phyloP scores from a whole-genome alignment of 2,797 vertebrate genomes.

The Helostoma temminkii region DNA sequence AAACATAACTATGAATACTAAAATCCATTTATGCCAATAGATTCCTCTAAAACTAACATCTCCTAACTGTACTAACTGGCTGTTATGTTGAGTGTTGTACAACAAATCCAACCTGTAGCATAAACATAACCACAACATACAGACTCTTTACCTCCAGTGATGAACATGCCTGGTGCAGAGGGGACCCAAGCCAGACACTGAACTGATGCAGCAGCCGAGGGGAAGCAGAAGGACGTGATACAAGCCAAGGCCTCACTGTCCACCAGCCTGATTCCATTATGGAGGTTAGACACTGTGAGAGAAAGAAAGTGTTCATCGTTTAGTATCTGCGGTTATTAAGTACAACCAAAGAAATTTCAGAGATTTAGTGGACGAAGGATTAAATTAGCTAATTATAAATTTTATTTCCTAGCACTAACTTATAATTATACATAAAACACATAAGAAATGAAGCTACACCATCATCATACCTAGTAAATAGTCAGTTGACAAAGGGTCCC shows the following conservation, averaged over 20 bases:
- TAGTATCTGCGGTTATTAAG: neutral
- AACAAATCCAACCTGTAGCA: neutral
- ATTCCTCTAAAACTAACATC: neutral
- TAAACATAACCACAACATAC: neutral
- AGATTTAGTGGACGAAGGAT: neutral
- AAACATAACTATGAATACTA: no score
- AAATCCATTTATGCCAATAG: no score
- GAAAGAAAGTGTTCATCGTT: constrained; percentile 1
- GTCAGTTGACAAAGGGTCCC: constrained; percentile 95
- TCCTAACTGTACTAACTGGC: constrained; percentile 18
- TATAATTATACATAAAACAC: neutral
- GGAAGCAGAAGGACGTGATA: constrained; percentile 92
- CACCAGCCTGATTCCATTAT: constrained; percentile 92
- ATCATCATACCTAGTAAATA: constrained; percentile 87
- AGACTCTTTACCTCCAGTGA: constrained; percentile 91
- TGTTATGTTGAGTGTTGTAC: neutral
- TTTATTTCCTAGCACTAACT: neutral
- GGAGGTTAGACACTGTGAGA: constrained; percentile 90
- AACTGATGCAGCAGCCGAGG: constrained; percentile 91
- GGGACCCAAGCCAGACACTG: constrained; percentile 97
- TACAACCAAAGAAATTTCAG: neutral
- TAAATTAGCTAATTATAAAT: no score
- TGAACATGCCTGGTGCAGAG: constrained; percentile 96
- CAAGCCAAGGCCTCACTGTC: constrained; percentile 92
- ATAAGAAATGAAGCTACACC: neutral